Base-by-base conservation (phyloP, 2,888 invertebrate genomes). In the Galeopsomyia nigrocyanea region DNA sequence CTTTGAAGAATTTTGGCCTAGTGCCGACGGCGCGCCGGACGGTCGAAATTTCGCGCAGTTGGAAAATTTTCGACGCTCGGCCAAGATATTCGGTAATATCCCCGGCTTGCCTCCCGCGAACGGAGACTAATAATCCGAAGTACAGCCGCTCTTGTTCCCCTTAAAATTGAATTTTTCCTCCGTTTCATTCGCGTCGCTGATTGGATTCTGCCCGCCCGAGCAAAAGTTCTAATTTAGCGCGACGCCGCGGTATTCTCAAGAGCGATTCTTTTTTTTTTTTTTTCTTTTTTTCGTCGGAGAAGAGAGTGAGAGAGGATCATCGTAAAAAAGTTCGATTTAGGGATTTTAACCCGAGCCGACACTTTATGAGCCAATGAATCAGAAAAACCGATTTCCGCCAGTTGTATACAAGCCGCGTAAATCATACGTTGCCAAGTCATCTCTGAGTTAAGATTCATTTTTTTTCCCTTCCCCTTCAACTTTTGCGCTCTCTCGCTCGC, bases 241-340 rank as follows among this genome's bases (percentile, higher is more conserved):
- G 46, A 26, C 53, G 50, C 14, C 14, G 57, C 21, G 14, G 19
- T 19, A 14, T 14, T 56, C 22, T 39, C 39, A 58, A 53, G 67
- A 67, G 63, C 49, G 63, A 70, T 67, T 68, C 71, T 74, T 71
- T 51, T 68, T 64, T 67, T 74, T 74, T 71, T 51, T 68, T 64
- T 67, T n/a, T n/a, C n/a, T 74, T 74, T 71, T 51, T 68, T 64
- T 67, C 39, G 14, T 5, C 3, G 46, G 19, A 19, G 13, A 19
- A 13, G 60, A 31, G 39, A 31, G 26, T 51, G 62, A 64, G 19
- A 19, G 13, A 19, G 5, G 60, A 60, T 60, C 47, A 69, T 75
- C 75, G 68, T 73, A 73, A 75, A 75, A 75, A 75, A 73, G 68
- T 75, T 75, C 73, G 73, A 75, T 75, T 75, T 73, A 75, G 61